phyloP scores from a whole-genome alignment of 2,888 invertebrate genomes.

The Thymelicus lineola region DNA sequence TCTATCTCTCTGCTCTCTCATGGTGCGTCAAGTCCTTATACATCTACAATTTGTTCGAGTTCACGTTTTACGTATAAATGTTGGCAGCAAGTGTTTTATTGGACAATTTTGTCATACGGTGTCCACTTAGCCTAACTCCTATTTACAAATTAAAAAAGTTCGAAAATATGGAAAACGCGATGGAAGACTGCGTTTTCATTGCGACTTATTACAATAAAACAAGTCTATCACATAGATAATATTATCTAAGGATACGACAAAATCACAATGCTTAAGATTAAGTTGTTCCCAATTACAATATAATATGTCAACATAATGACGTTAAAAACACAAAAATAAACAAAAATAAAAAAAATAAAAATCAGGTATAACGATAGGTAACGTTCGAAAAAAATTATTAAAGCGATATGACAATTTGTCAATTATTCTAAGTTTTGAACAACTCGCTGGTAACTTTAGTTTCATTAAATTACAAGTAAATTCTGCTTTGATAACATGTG shows the following conservation, averaged over 20 bases:
- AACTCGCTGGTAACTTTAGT: slow-evolving; percentile 82
- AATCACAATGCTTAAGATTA: slow-evolving; percentile 81
- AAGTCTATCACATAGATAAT: slow-evolving; percentile 77
- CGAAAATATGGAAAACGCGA: slow-evolving; percentile 69
- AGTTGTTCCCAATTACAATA: slow-evolving; percentile 79
- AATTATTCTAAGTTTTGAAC: slow-evolving; percentile 76
- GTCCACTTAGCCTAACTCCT: slow-evolving; percentile 61
- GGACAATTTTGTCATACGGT: slow-evolving; percentile 76
- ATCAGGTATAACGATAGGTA: slow-evolving; percentile 82
- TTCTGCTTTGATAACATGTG: slow-evolving; percentile 44
- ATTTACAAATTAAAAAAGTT: slow-evolving; percentile 63
- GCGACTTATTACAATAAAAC: slow-evolving; percentile 64
- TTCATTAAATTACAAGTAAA: slow-evolving; percentile 60
- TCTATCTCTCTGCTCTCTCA: neutral
- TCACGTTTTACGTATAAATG: slow-evolving; percentile 59
- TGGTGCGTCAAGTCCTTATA: slow-evolving; percentile 43
- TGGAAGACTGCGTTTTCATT: slow-evolving; percentile 78
- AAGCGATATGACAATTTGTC: slow-evolving; percentile 72
- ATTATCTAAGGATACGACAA: slow-evolving; percentile 75
- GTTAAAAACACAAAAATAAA: slow-evolving; percentile 65
- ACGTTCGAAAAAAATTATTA: slow-evolving; percentile 76
- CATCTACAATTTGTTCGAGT: slow-evolving; percentile 67
- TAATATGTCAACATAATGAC: slow-evolving; percentile 65
- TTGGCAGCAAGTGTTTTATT: slow-evolving; percentile 56
- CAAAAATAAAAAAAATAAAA: slow-evolving; percentile 68